Evolutionary conservation across 2,888 invertebrate genomes (phyloP), one percentile per base, ranked within the genome.

Genomic region (Punctoribates punctum): DNA sequence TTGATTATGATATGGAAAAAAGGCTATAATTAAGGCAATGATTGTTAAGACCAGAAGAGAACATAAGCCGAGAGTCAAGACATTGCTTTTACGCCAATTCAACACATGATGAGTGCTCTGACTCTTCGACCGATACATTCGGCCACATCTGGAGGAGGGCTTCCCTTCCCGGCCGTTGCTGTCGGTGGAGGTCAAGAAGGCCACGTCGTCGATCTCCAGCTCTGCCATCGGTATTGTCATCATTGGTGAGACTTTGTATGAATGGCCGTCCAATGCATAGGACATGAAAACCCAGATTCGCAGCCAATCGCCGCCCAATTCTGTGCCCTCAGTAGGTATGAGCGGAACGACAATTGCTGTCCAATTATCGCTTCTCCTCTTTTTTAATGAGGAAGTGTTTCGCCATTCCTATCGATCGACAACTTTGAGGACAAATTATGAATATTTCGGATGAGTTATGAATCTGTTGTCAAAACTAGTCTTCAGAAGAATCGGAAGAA

Each of bases 181-280:
- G 62, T 62, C 62, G 27, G 34, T 25, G 13, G 93, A 93, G 87
- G 93, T 93, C 85, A 94, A 87, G 87, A 94, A 94, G 79, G 94
- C 93, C 82, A 93, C 93, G 87, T 94, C 94, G 84, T 94, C 94
- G 83, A 94, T 89, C 86, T 94, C 94, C 84, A 92, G 92, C 83
- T 94, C 93, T 85, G 91, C 78, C 80, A 80, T 80, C 62, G 62
- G 62, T 62, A 73, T 78, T 62, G 62, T 62, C 62, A 62, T 62
- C 11, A 29, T 62, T 23, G 20, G 34, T 34, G 34, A 5, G 8
- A 34, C 8, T 11, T n/a, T 51, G n/a, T 34, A 34, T 34, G 34
- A 34, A 8, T 34, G 34, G 51, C 17, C 51, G 17, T 51, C 51
- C 51, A 20, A 51, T 51, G 20, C 20, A n/a, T 51, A 51, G 3